Evolutionary conservation across 1,140 invertebrate species (phyloP).

Genomic region (Chrysoperla carnea): DNA sequence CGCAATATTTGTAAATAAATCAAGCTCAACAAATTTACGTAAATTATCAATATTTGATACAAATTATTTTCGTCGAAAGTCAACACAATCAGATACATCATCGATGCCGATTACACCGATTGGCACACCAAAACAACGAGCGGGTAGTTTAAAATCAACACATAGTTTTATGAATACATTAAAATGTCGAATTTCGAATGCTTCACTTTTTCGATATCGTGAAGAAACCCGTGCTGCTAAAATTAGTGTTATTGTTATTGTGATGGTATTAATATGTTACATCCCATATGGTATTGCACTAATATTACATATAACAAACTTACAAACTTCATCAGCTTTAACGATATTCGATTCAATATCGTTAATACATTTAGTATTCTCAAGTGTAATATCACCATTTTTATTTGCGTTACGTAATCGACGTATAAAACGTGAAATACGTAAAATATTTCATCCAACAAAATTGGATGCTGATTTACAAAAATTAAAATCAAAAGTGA

Average conservation of each 20-base stretch:
- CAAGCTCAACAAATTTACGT: background rate
- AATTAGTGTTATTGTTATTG: slow-evolving; percentile 51
- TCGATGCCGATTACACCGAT: slow-evolving; percentile 21
- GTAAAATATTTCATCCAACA: slow-evolving; percentile 33
- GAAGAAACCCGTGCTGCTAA: slow-evolving; percentile 66
- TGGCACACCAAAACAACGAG: slow-evolving; percentile 24
- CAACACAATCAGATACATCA: slow-evolving; percentile 7
- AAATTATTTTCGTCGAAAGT: slow-evolving; percentile 1
- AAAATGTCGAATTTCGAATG: slow-evolving; percentile 60
- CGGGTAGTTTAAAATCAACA: slow-evolving; percentile 22
- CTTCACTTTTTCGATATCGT: slow-evolving; percentile 61
- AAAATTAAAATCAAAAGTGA: background rate
- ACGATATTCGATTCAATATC: slow-evolving; percentile 28
- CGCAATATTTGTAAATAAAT: no score
- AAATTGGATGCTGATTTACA: background rate
- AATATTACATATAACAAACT: slow-evolving; percentile 20
- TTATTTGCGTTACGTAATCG: slow-evolving; percentile 63
- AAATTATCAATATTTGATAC: background rate
- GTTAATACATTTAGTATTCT: slow-evolving; percentile 44
- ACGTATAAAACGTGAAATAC: slow-evolving; percentile 50
- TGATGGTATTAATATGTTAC: slow-evolving; percentile 54
- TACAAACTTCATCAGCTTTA: slow-evolving; percentile 20
- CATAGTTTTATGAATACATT: slow-evolving; percentile 46
- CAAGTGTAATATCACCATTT: slow-evolving; percentile 52
- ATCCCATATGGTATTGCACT: slow-evolving; percentile 42